These are phyloP conservation scores for Metalampra italica DNA, from an alignment of 2,888 invertebrate genomes.

Conservation along the genomic window DNA sequence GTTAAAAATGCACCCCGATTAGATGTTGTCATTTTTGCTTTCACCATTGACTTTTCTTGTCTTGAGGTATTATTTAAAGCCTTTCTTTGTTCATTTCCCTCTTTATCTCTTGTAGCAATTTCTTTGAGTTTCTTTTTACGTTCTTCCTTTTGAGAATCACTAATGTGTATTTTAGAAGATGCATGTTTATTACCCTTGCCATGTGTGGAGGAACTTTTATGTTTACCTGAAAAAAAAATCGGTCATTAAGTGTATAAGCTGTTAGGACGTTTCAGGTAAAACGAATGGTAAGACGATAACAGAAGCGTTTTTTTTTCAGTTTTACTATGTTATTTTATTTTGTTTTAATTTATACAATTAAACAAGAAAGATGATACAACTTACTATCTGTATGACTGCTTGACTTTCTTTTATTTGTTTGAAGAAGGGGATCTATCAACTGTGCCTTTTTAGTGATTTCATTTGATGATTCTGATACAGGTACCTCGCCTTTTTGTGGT, in stretches of 20 bases:
- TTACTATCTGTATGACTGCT: constrained; percentile 29
- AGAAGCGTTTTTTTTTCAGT: too few species aligned
- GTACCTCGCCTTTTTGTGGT: constrained; percentile 1
- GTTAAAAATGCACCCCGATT: constrained; percentile 79
- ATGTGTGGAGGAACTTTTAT: constrained; percentile 24
- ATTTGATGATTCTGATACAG: constrained; percentile 15
- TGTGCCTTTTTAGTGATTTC: constrained; percentile 37
- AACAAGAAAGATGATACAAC: constrained; percentile 16
- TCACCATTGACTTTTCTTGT: constrained; percentile 29
- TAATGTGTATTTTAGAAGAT: constrained; percentile 34
- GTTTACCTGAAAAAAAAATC: constrained; percentile 33
- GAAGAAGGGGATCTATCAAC: constrained; percentile 46
- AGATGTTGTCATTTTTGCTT: constrained; percentile 68
- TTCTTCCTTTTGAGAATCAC: constrained; percentile 57
- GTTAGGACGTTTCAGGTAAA: too few species aligned
- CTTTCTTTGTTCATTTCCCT: constrained; percentile 29
- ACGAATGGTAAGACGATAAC: too few species aligned
- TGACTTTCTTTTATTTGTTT: constrained; percentile 30
- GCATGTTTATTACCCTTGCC: constrained; percentile 33
- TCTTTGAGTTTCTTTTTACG: constrained; percentile 72
- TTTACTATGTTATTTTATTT: too few species aligned
- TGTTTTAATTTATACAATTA: too few species aligned
- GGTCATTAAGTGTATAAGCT: too few species aligned
- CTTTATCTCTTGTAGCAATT: constrained; percentile 57
- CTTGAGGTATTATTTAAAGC: constrained; percentile 25